Evolutionary conservation across 2,113 vertebrate species (phyloP).

Genomic region (Callopanchax toddi): DNA sequence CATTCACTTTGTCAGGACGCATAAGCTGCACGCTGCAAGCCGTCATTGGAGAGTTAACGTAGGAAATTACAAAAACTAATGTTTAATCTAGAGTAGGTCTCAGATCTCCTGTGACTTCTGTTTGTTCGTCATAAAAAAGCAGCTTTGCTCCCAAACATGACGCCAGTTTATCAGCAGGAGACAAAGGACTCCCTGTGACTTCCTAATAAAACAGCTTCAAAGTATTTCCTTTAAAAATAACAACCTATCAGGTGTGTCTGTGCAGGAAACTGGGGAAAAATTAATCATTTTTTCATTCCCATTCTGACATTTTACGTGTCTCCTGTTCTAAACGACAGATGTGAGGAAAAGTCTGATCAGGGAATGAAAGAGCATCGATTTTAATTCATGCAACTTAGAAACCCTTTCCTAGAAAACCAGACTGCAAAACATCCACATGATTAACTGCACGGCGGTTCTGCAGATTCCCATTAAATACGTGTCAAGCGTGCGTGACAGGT

Average conservation of each 20-base stretch:
- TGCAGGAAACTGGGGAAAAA: background rate
- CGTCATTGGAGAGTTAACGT: background rate
- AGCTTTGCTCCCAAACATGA: background rate
- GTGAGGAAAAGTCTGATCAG: background rate
- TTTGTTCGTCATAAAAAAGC: conserved; percentile 1
- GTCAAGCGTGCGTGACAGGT: conserved; percentile 28
- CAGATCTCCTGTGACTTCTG: background rate
- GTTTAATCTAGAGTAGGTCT: background rate
- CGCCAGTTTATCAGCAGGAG: background rate
- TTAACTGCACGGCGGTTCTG: conserved; percentile 24
- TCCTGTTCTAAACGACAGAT: background rate
- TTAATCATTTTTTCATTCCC: too few species aligned
- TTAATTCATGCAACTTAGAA: background rate
- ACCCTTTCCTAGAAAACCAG: background rate
- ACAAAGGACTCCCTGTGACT: background rate
- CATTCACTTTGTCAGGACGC: background rate
- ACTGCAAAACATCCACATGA: conserved; percentile 10
- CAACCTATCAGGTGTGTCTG: background rate
- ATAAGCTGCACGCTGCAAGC: background rate
- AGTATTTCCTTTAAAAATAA: too few species aligned
- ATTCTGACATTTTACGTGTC: too few species aligned
- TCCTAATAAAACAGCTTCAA: background rate
- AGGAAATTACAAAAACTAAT: background rate
- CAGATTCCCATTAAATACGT: conserved; percentile 38
- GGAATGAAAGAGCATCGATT: background rate